Base-by-base conservation (phyloP, 2,888 invertebrate genomes). In the Pediacus dermestoides region DNA sequence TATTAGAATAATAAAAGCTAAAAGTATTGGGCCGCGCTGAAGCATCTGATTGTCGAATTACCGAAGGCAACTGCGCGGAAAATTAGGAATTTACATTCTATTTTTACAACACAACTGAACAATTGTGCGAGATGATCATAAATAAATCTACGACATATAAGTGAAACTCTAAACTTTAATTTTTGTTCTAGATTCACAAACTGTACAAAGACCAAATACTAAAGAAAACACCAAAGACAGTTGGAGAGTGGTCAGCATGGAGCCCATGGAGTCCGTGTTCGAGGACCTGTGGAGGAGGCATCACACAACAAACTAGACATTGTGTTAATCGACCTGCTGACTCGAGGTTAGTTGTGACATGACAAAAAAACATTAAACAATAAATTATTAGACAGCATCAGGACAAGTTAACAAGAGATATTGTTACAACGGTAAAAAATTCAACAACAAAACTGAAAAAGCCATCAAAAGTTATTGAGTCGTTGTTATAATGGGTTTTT, bases 261-360 rank as follows among this genome's bases (percentile, higher is more conserved):
- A 79, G 81, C 32, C 66, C 76, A 3, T 87, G 87, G 87, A 80
- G 81, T 48, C 69, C 79, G 7, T 88, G 87, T 61, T 81, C 83
- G n/a, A 75, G 80, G 55, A 75, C 76, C n/a, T 87, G 87, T 62
- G 85, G 84, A 1, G 82, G 83, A 2, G 85, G 85, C 10, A 78
- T 87, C 34, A 79, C 84, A 25, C 79, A 82, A 21, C 85, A 85
- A 60, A 77, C 79, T 30, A 71, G 87, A 32, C 78, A 81, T 50
- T 88, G 87, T 57, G 68, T 82, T 21, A 60, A 47, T 23, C 46
- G 61, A 39, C 57, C 61, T 22, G 58, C 61, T 30, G 63, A 63
- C 39, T 48, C 59, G 14, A 61, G 61, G 63, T 61, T 40, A 43
- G 44, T 7, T 18, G 6, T 18, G n/a, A 18, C 21, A 7, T 18